A percentile compares a stretch with the other conserved stretches of the same genome.
Evolutionary conservation across 1,140 invertebrate species (phyloP).

Genomic region (Capitella teleta): DNA sequence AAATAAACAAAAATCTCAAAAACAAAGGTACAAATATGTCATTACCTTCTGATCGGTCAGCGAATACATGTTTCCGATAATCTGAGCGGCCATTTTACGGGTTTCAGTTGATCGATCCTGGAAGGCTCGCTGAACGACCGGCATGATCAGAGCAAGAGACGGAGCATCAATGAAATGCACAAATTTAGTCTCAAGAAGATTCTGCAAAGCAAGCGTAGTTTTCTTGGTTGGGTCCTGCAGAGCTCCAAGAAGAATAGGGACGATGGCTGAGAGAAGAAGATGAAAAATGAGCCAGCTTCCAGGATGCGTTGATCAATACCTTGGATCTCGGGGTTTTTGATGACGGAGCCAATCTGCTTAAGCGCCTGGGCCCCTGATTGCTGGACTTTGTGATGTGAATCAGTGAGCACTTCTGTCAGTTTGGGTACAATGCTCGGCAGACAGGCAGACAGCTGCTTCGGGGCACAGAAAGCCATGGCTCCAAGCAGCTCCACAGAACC

Average conservation of each 20-base stretch:
- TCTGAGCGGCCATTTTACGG: conserved; percentile 93
- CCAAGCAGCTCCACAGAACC: conserved; percentile 92
- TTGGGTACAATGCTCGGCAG: conserved; percentile 97
- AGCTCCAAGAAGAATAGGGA: conserved; percentile 61
- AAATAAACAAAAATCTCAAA: neutral
- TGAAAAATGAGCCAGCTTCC: neutral
- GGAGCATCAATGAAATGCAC: conserved; percentile 99
- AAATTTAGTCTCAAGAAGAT: conserved; percentile 91
- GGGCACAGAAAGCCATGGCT: conserved; percentile 86
- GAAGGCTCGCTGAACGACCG: conserved; percentile 92
- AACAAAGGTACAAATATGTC: neutral
- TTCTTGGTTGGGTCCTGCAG: conserved; percentile 94
- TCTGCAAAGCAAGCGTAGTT: conserved; percentile 81
- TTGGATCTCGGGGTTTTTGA: conserved; percentile 97
- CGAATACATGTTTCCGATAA: conserved; percentile 99
- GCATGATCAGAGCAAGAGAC: conserved; percentile 96
- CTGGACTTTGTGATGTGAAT: conserved; percentile 97
- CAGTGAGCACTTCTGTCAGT: conserved; percentile 89
- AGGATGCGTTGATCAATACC: conserved; percentile 40
- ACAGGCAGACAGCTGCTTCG: conserved; percentile 94
- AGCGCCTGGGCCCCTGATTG: conserved; percentile 88
- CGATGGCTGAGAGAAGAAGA: conserved; percentile 25
- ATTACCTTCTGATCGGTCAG: conserved; percentile 85
- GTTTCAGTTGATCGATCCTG: conserved; percentile 94
- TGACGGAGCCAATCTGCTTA: conserved; percentile 92